These are phyloP conservation scores for Caenorhabditis elegans DNA, from an alignment of 1,140 invertebrate species.

Conservation along the genomic window WBcel235 BX284602.5:6777001-6777500, in stretches of 20 bases:
- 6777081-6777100: conserved; percentile 22
- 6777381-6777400: not conserved
- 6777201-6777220: conserved; percentile 73
- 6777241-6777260: conserved; percentile 91
- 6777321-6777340: conserved; percentile 80
- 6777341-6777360: conserved; percentile 68
- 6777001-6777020: no score
- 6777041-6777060: no score
- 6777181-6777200: not conserved
- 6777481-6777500: conserved; percentile 89
- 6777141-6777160: conserved; percentile 92
- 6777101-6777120: conserved; percentile 92
- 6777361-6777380: not conserved
- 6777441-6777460: conserved; percentile 98
- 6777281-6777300: conserved; percentile 95
- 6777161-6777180: conserved; percentile 56
- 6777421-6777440: conserved; percentile 97
- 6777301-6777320: conserved; percentile 93
- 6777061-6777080: not conserved
- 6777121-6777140: conserved; percentile 99
- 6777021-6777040: no score
- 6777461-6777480: conserved; percentile 86
- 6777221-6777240: conserved; percentile 94
- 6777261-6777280: conserved; percentile 87
- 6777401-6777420: no score